Evolutionary conservation across 2,797 vertebrate genomes (phyloP).

Genomic region (Acestrorhynchus altus): DNA sequence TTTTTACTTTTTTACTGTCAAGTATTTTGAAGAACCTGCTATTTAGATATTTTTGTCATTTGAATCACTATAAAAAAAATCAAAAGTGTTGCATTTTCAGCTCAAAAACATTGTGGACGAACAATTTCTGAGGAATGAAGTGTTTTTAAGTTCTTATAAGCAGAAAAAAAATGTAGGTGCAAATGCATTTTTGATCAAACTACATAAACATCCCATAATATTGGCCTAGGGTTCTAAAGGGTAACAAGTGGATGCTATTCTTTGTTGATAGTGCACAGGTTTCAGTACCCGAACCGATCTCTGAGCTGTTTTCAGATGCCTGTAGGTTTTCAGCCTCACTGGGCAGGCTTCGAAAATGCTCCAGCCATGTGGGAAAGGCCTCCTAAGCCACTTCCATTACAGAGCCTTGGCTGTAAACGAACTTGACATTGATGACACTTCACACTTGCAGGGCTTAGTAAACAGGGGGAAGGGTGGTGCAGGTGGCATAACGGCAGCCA

Average conservation of each 20-base stretch:
- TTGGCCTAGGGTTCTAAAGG: no score
- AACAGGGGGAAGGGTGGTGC: not conserved
- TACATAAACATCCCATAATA: no score
- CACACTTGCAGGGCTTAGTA: not conserved
- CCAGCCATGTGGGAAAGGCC: slow-evolving; percentile 3
- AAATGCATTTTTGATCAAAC: no score
- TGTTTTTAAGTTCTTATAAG: no score
- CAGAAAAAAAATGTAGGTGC: no score
- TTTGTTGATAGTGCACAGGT: not conserved
- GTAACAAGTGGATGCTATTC: slow-evolving; percentile 17
- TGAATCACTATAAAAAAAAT: no score
- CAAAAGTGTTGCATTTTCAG: no score
- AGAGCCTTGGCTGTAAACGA: slow-evolving; percentile 20
- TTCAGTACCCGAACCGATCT: slow-evolving; percentile 21
- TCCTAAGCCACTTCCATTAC: slow-evolving; percentile 20
- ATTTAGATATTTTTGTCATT: no score
- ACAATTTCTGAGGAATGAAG: no score
- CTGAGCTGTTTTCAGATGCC: slow-evolving; percentile 1
- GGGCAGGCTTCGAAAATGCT: not conserved
- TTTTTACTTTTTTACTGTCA: no score
- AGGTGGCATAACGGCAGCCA: not conserved
- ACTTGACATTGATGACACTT: slow-evolving; percentile 14
- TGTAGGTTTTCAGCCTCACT: not conserved
- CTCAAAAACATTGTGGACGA: no score
- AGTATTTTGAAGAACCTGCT: no score